Evolutionary conservation across 2,797 vertebrate species (phyloP).

Genomic region (Apogon talboti): DNA sequence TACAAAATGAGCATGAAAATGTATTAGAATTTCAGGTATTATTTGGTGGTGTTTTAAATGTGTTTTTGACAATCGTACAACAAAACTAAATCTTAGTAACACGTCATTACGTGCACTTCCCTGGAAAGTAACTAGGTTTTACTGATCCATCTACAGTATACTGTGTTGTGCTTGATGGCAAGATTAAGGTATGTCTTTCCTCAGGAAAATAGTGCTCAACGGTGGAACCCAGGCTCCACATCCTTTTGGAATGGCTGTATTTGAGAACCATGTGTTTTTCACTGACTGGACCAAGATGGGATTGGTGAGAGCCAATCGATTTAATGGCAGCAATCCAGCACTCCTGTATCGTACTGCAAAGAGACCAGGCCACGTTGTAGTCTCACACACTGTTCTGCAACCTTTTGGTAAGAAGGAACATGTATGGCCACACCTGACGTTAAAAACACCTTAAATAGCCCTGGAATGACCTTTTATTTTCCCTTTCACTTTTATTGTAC

Average conservation of each 20-base stretch:
- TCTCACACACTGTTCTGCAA: constrained; percentile 76
- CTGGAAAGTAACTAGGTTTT: neutral
- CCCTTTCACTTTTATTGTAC: no score
- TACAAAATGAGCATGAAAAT: no score
- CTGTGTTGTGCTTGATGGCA: neutral
- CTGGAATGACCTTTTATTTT: no score
- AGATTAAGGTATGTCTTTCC: neutral
- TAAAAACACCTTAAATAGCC: no score
- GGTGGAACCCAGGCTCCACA: constrained; percentile 77
- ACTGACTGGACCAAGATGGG: constrained; percentile 86
- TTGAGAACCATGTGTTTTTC: constrained; percentile 84
- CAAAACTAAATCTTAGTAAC: no score
- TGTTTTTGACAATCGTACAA: no score
- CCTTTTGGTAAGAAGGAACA: constrained; percentile 68
- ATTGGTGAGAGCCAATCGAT: constrained; percentile 79
- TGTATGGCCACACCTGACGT: no score
- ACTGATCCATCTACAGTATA: neutral
- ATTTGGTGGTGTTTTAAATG: no score
- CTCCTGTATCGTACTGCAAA: constrained; percentile 76
- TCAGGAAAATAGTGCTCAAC: constrained; percentile 80
- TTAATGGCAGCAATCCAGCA: constrained; percentile 74
- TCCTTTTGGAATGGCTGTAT: constrained; percentile 81
- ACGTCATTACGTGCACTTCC: no score
- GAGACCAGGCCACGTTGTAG: constrained; percentile 75
- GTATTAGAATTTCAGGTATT: no score